A percentile compares a stretch with the other conserved stretches of the same genome.
phyloP scores from a whole-genome alignment of 2,888 invertebrate genomes.

The Cistogaster globosa region DNA sequence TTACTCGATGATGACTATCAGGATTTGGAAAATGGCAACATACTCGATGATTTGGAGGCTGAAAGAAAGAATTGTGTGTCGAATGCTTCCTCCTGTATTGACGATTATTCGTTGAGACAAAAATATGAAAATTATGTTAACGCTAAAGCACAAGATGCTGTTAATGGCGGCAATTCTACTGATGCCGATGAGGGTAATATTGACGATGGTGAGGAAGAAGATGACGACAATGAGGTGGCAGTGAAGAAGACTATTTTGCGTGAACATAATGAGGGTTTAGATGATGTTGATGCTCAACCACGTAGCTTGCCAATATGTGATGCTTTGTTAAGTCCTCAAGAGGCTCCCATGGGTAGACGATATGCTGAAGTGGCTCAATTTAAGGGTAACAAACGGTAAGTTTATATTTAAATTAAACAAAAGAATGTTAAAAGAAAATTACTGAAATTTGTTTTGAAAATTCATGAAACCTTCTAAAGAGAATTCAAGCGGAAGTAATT shows the following conservation, averaged over 20 bases:
- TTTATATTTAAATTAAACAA: constrained; percentile 49
- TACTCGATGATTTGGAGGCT: constrained; percentile 74
- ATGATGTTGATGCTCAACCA: constrained; percentile 59
- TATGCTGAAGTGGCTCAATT: constrained; percentile 83
- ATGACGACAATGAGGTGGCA: constrained; percentile 5
- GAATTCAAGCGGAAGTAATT: constrained; percentile 23
- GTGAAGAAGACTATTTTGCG: constrained; percentile 45
- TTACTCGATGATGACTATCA: constrained; percentile 78
- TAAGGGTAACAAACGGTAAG: constrained; percentile 79
- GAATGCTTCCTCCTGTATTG: constrained; percentile 80
- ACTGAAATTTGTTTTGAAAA: constrained; percentile 21
- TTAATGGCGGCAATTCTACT: constrained; percentile 63
- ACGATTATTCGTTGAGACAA: constrained; percentile 81
- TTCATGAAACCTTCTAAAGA: constrained; percentile 17
- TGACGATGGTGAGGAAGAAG: constrained; percentile 51
- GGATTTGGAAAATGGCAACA: constrained; percentile 81
- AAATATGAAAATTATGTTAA: constrained; percentile 82
- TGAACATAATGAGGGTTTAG: constrained; percentile 57
- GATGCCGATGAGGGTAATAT: constrained; percentile 72
- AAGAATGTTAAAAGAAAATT: not conserved
- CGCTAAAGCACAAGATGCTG: constrained; percentile 70
- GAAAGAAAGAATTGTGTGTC: constrained; percentile 75
- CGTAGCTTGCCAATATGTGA: constrained; percentile 75
- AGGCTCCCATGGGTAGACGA: constrained; percentile 82
- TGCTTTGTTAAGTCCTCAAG: constrained; percentile 82